Conservation (phyloP, 2,888 invertebrate species). For the Rhimphoctona megacephalus region DNA sequence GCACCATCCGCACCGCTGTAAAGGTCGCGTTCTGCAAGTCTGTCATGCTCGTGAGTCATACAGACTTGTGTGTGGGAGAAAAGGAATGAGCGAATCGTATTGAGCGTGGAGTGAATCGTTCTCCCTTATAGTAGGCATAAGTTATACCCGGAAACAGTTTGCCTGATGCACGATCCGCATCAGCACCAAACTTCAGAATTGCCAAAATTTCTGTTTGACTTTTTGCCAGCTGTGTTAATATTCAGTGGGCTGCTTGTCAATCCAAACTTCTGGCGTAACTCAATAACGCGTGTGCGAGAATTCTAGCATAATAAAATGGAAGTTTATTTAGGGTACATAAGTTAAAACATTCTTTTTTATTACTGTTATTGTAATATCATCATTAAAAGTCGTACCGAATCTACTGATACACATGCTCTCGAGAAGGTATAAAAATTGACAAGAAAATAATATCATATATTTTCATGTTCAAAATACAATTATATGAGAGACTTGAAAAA, state of each 20-base stretch:
- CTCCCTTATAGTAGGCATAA: not conserved
- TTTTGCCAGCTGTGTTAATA: constrained; percentile 46
- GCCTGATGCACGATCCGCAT: constrained; percentile 43
- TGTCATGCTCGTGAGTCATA: constrained; percentile 21
- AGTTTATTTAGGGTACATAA: constrained; percentile 16
- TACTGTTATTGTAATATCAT: no score
- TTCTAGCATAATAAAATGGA: constrained; percentile 14
- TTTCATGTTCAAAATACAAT: not conserved
- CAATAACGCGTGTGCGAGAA: constrained; percentile 22
- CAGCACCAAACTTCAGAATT: constrained; percentile 33
- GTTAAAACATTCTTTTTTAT: not conserved
- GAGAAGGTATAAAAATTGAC: not conserved
- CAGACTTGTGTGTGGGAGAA: not conserved
- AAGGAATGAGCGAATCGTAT: not conserved
- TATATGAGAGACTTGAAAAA: not conserved
- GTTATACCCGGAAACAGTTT: constrained; percentile 40
- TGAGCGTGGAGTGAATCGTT: constrained; percentile 21
- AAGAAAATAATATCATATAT: not conserved
- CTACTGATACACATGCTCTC: not conserved
- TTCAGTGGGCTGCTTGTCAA: constrained; percentile 2
- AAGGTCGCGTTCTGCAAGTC: constrained; percentile 13
- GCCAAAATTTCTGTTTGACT: constrained; percentile 52
- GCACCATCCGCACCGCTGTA: constrained; percentile 10
- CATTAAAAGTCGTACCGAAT: no score
- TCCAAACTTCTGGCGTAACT: constrained; percentile 35